Evolutionary conservation across 2,113 vertebrate genomes (phyloP), one percentile per base, ranked within the genome.

Genomic region (Daubentonia madagascariensis): DNA sequence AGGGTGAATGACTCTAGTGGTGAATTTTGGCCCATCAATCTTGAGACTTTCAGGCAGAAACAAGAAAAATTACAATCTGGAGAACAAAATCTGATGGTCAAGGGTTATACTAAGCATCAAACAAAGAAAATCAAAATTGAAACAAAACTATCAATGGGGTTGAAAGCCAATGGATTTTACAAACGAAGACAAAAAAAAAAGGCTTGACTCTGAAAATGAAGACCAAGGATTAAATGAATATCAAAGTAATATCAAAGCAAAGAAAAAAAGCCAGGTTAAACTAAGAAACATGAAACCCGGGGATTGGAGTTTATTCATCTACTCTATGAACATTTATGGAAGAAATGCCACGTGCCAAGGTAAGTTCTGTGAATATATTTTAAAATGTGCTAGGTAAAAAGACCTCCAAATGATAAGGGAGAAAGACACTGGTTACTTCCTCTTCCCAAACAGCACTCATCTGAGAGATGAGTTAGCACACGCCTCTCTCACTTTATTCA

Each of bases 131-230:
- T 54, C 25, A 40, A 88, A 94, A 96, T 13, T 0, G 0, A 96
- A 93, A 93, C 22, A 48, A 85, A 89, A 85, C 23, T 57, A 12
- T 25, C 40, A 80, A 43, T 35, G 32, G 45, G 22, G 10, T 43
- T 90, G 76, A 93, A 83, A 96, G n/a, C 12, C 57, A 79, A 43
- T 30, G 7, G 16, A 89, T 57, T 94, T 94, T 79, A 73, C 17
- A 50, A 93, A 88, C 12, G 45, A 68, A 59, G n/a, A 89, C 16
- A 17, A 40, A 59, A 37, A 83, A 37, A 73, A 50, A 52, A 85
- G 7, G 8, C 45, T 43, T 79, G 76, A 90, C 23, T 86, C 40
- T 90, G 48, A 54, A 91, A 94, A 75, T n/a, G 40, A 96, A 76
- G 30, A 67, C 78, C 25, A 86, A 76, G 23, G 45, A 90, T 68